phyloP scores from a whole-genome alignment of 2,113 vertebrate genomes.

The Chionodraco myersi region DNA sequence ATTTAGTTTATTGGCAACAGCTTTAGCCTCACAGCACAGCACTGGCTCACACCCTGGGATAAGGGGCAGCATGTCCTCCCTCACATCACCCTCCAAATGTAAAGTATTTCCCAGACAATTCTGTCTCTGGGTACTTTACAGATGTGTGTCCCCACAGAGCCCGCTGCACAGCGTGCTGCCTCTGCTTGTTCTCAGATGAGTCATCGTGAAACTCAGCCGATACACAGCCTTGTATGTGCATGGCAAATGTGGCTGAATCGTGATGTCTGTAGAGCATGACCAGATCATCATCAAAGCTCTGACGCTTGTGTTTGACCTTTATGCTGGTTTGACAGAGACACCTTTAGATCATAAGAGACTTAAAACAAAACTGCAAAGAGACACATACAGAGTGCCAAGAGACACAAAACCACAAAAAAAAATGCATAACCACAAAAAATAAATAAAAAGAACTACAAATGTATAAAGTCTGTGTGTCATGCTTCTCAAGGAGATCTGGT shows the following conservation, averaged over 20 bases:
- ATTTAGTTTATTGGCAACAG: slow-evolving; percentile 70
- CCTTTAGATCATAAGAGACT: too few species aligned
- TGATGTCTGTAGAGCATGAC: neutral
- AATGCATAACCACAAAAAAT: too few species aligned
- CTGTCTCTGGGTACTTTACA: slow-evolving; percentile 11
- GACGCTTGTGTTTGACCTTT: neutral
- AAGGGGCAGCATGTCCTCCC: slow-evolving; percentile 41
- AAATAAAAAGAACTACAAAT: too few species aligned
- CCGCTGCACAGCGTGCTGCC: slow-evolving; percentile 10
- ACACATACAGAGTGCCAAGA: too few species aligned
- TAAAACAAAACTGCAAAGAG: too few species aligned
- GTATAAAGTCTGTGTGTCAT: too few species aligned
- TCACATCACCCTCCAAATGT: slow-evolving; percentile 8
- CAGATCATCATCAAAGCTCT: slow-evolving; percentile 6
- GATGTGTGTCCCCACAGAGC: neutral
- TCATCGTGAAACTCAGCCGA: slow-evolving; percentile 39
- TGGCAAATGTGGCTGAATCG: neutral
- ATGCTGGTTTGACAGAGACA: neutral
- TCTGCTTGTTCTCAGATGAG: slow-evolving; percentile 63
- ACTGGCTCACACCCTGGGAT: slow-evolving; percentile 35
- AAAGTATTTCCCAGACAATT: slow-evolving; percentile 9
- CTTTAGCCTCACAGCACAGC: slow-evolving; percentile 41
- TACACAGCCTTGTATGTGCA: slow-evolving; percentile 48
- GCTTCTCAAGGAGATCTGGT: too few species aligned
- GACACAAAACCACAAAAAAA: too few species aligned